phyloP scores from a whole-genome alignment of 1,140 invertebrate genomes.

The Cotesia vestalis region DNA sequence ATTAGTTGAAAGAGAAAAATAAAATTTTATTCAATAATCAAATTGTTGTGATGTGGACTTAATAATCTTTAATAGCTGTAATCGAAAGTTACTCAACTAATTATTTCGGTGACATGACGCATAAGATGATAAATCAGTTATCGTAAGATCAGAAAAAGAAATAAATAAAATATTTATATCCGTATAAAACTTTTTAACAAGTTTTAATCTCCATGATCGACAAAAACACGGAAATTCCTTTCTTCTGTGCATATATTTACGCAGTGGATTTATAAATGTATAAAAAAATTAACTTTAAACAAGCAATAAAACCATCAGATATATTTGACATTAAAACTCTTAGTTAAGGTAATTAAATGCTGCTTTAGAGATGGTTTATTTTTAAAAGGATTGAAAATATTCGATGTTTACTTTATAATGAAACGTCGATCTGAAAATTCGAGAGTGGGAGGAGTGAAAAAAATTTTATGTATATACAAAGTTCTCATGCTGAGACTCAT shows the following conservation, averaged over 20 bases:
- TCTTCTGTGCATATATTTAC: too few relatives aligned
- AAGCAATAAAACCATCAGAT: too few relatives aligned
- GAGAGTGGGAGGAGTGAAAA: conserved; percentile 33
- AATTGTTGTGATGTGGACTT: neutral
- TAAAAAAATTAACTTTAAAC: too few relatives aligned
- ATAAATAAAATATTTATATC: neutral
- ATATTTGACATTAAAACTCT: too few relatives aligned
- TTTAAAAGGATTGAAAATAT: too few relatives aligned
- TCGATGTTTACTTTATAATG: too few relatives aligned
- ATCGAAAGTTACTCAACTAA: conserved; percentile 6
- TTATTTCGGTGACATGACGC: neutral
- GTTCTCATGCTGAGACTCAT: conserved; percentile 35
- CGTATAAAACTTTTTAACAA: conserved; percentile 12
- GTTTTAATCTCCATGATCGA: neutral
- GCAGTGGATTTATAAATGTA: too few relatives aligned
- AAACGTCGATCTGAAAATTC: neutral
- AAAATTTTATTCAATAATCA: neutral
- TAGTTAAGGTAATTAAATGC: too few relatives aligned
- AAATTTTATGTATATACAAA: conserved; percentile 34
- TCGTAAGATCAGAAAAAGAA: neutral
- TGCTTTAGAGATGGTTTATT: too few relatives aligned
- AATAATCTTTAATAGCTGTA: neutral
- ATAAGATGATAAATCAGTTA: neutral
- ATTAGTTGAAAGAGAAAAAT: conserved; percentile 2
- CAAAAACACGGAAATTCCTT: too few relatives aligned